Evolutionary conservation across 2,113 vertebrate species (phyloP).

Genomic region (Thunnus maccoyii): DNA sequence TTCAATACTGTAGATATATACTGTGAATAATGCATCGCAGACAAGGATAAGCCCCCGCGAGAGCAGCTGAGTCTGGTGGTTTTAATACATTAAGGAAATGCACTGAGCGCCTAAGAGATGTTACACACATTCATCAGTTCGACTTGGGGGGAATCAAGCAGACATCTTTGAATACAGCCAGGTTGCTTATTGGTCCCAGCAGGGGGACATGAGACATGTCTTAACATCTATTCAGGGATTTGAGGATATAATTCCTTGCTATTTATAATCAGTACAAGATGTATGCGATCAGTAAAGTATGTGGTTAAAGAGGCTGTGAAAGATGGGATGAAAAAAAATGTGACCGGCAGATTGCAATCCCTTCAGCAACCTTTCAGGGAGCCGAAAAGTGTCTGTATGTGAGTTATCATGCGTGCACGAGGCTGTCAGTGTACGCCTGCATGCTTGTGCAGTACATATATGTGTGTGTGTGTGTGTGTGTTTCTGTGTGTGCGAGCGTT

Average conservation of each 20-base stretch:
- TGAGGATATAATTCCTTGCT: constrained; percentile 17
- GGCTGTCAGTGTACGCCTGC: neutral
- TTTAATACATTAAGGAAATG: constrained; percentile 55
- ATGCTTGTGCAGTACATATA: neutral
- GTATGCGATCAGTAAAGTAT: constrained; percentile 38
- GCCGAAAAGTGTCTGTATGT: neutral
- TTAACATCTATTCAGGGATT: constrained; percentile 40
- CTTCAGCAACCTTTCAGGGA: constrained; percentile 35
- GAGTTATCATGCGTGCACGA: neutral
- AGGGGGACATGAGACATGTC: constrained; percentile 19
- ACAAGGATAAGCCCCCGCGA: constrained; percentile 28
- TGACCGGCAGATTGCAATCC: constrained; percentile 27
- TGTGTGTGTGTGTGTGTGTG: neutral
- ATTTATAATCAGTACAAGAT: constrained; percentile 33
- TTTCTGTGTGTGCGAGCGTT: constrained; percentile 21
- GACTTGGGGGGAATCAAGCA: constrained; percentile 20
- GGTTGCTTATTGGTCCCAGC: constrained; percentile 44
- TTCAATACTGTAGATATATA: constrained; percentile 40
- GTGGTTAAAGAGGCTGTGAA: constrained; percentile 29
- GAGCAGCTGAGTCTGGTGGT: constrained; percentile 40
- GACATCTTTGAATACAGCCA: constrained; percentile 25
- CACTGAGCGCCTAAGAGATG: constrained; percentile 26
- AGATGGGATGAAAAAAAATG: constrained; percentile 42
- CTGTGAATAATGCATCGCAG: constrained; percentile 52
- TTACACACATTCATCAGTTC: constrained; percentile 26